Evolutionary conservation across 2,113 vertebrate species (phyloP).

Genomic region (Glareola pratincola): DNA sequence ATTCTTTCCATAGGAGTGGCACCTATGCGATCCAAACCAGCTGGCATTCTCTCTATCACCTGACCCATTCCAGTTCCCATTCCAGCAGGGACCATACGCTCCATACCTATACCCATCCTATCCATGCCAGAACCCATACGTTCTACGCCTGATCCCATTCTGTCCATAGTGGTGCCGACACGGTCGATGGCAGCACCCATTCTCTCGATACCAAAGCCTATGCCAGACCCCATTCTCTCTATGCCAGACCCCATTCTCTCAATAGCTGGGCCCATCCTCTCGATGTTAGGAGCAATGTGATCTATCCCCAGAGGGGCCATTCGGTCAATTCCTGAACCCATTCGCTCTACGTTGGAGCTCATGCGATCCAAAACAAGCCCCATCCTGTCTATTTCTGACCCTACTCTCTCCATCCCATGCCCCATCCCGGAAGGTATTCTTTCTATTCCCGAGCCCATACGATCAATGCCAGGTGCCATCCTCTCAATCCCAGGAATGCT

Average conservation of each 20-base stretch:
- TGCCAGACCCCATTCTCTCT: conserved; percentile 86
- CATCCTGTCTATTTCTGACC: conserved; percentile 89
- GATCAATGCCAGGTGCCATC: conserved; percentile 87
- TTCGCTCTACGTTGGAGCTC: conserved; percentile 79
- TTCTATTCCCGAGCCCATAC: conserved; percentile 84
- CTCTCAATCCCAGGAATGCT: conserved; percentile 76
- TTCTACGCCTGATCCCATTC: conserved; percentile 83
- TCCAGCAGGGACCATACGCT: conserved; percentile 85
- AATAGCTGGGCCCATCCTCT: conserved; percentile 85
- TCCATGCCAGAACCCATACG: conserved; percentile 86
- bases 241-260: conserved; percentile 86
- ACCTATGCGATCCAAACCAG: conserved; percentile 89
- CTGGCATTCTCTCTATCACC: conserved; percentile 87
- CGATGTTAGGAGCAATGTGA: conserved; percentile 84
- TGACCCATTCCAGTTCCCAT: conserved; percentile 88
- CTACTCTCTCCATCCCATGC: conserved; percentile 86
- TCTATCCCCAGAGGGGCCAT: conserved; percentile 87
- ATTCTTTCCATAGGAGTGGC: conserved; percentile 86
- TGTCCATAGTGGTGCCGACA: conserved; percentile 80
- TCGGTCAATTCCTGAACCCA: conserved; percentile 84
- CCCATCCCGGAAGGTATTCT: conserved; percentile 82
- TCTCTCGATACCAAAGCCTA: conserved; percentile 89
- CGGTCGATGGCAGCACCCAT: conserved; percentile 88
- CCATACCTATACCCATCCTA: conserved; percentile 84
- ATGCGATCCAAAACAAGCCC: conserved; percentile 92